Percentiles rank a stretch among this genome's conserved stretches.
These are phyloP conservation scores for Caenorhabditis tropicalis DNA, from an alignment of 1,140 invertebrate species.

Conservation along the genomic window DNA sequence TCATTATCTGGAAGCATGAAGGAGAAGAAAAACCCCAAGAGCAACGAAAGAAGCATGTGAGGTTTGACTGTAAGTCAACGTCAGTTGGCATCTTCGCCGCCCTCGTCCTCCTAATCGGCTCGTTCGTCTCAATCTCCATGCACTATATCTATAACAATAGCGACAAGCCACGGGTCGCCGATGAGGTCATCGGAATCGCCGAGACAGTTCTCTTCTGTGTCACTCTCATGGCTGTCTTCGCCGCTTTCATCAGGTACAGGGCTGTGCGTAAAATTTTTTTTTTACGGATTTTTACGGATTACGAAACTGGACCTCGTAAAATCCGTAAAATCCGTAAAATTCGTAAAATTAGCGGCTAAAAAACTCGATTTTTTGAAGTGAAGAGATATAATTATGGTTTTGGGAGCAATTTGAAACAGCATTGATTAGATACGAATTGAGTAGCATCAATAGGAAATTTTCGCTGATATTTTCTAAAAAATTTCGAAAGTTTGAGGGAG, in stretches of 20 bases:
- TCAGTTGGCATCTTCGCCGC: neutral
- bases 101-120: neutral
- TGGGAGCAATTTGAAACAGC: no score
- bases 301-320: no score
- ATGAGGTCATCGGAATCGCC: slow-evolving; percentile 43
- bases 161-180: neutral
- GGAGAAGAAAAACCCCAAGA: slow-evolving; percentile 58
- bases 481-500: no score
- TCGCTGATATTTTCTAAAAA: no score
- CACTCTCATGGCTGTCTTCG: slow-evolving; percentile 9
- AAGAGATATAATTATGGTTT: no score
- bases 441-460: no score
- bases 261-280: neutral
- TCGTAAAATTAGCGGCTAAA: no score
- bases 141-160: slow-evolving; percentile 33
- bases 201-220: slow-evolving; percentile 36
- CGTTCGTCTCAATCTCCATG: slow-evolving; percentile 2
- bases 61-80: slow-evolving; percentile 66
- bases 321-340: no score
- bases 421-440: no score
- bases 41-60: slow-evolving; percentile 64
- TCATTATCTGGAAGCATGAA: slow-evolving; percentile 67
- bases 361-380: no score
- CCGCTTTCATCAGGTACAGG: slow-evolving; percentile 13
- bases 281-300: no score